phyloP scores from a whole-genome alignment of 2,888 invertebrate genomes.

The Chymomyza caudatula region DNA sequence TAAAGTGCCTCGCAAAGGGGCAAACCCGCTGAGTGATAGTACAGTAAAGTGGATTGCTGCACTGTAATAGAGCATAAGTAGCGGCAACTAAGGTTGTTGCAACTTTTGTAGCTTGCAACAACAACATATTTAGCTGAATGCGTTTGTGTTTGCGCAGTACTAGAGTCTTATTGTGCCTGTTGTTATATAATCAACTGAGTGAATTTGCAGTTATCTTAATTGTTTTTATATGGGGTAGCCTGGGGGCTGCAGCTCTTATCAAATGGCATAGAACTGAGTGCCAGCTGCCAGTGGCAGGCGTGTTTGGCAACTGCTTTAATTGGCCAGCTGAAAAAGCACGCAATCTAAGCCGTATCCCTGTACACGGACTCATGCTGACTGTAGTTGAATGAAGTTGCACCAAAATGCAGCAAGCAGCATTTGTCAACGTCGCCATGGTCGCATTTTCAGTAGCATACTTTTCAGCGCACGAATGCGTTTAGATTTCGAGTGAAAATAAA shows the following conservation, averaged over 20 bases:
- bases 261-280: neutral
- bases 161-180: neutral
- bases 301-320: neutral
- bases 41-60: too few relatives aligned
- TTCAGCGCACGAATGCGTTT: neutral
- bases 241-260: neutral
- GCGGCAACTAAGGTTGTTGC: too few relatives aligned
- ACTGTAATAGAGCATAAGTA: too few relatives aligned
- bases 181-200: slow-evolving; percentile 7
- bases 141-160: neutral
- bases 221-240: slow-evolving; percentile 1
- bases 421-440: slow-evolving; percentile 6
- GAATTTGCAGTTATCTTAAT: slow-evolving; percentile 6
- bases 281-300: neutral
- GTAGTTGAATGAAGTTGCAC: too few relatives aligned
- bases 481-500: neutral
- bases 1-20: too few relatives aligned
- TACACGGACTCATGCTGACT: neutral
- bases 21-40: too few relatives aligned
- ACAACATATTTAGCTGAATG: neutral
- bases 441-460: neutral
- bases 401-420: neutral
- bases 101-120: too few relatives aligned
- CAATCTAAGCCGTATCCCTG: neutral
- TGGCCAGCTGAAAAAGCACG: neutral